Base-by-base conservation (phyloP, 1,140 invertebrate genomes). In the Pristionchus pacificus region DNA sequence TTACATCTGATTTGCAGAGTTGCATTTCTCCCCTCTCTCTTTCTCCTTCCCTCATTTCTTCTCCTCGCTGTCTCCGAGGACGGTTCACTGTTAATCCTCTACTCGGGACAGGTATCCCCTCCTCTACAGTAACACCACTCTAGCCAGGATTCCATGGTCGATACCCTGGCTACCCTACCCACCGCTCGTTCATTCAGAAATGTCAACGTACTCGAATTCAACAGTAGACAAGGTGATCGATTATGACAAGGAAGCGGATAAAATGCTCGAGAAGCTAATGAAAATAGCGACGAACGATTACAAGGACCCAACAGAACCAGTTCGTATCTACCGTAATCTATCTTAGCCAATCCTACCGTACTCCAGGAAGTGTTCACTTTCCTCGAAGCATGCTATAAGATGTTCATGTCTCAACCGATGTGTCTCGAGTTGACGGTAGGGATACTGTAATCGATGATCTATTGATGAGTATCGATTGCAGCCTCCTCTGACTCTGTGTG, bases 401-500 rank as follows among this genome's bases (percentile, higher is more conserved):
- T 49, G 38, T 49, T 49, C 38, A 6, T 10, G 6, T 49, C 38
- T 6, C 38, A 49, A 19, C 38, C 38, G 19, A 49, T 49, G 38
- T 49, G 38, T 19, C 6, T 49, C 38, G 38, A 49, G 19, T 6
- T 49, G 6, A 49, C 6, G 6, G 38, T 49, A 19, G 19, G 38
- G 19, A 19, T 49, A 10, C 6, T 19, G 38, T 6, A 49, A 10
- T 49, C 19, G 19, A 49, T 6, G 6, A 19, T 49, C 38, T 10
- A 19, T 49, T 19, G 38, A 19, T 6, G 38, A 49, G 6, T 19
- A 19, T 49, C 6, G 38, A 49, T 49, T 49, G 38, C 38, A 49
- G 38, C 38, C 86, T 0, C 88, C 88, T 2, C 83, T 88, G 27
- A 87, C 86, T 75, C 86, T 89, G 28, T 80, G 83, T 6, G 74